Evolutionary conservation across 1,140 invertebrate genomes (phyloP), one percentile per base, ranked within the genome.

Genomic region (Diabrotica virgifera): DNA sequence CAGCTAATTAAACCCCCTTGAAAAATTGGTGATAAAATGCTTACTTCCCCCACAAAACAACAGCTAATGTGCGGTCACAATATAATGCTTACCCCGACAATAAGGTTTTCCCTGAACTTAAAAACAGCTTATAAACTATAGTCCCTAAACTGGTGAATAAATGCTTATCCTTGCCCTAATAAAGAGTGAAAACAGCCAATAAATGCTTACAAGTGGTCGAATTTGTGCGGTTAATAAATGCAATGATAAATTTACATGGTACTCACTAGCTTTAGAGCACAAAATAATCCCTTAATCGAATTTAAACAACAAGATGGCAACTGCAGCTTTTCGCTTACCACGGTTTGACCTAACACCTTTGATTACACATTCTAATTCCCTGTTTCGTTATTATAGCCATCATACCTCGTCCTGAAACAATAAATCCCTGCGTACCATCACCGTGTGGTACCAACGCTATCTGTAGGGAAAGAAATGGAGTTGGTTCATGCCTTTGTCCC

Each of bases 391-490:
- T 67, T 72, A 36, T 67, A 72, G 71, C 36, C 51, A 54, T 37
- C 7, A 8, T 62, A 24, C 66, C 68, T 72, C 5, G 76, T 72
- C 38, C 79, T 76, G 80, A 82, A 78, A 35, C 78, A n/a, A 82
- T 81, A 67, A 84, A 91, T 75, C 89, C 91, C 11, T 94, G 92
- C 75, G 79, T 85, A 66, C 90, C 89, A 14, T 90, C 90, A 1
- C 92, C 92, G 10, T 94, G 91, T 74, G 91, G 91, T 62, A 86
- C 88, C 0, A 91, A 93, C 73, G 92, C 90, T 72, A 82, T 89
- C 65, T 94, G 92, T 73, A 83, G 87, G 54, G 85, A 84, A 56
- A 78, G 87, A 13, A 87, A 90, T 70, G 87, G 85, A 35, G 89
- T 92, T 70, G 91, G 90, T 36, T 87, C 92, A 13, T 94, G 92